These are phyloP conservation scores for Lates japonicus DNA, from an alignment of 2,797 vertebrate species.

Conservation along the genomic window DNA sequence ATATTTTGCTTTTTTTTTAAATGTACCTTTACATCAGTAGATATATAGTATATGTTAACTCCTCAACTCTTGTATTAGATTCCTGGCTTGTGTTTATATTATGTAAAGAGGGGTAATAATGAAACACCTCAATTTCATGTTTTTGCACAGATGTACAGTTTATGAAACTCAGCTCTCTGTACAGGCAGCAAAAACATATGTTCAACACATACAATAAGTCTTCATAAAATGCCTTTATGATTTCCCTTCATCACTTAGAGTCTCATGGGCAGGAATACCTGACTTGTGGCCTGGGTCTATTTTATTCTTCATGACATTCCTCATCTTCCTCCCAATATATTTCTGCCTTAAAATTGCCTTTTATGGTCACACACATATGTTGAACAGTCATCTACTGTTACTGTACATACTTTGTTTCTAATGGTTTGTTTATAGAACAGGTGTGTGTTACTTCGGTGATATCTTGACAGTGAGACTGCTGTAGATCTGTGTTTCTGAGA, in stretches of 20 bases:
- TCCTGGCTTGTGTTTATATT: constrained; percentile 34
- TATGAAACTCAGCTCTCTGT: constrained; percentile 39
- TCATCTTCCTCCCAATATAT: constrained; percentile 52
- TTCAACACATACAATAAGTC: constrained; percentile 26
- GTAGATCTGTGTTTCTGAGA: constrained; percentile 45
- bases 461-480: constrained; percentile 33
- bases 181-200: constrained; percentile 29
- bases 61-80: constrained; percentile 22
- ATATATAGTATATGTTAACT: constrained; percentile 1
- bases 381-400: constrained; percentile 59
- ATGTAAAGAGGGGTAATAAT: constrained; percentile 31
- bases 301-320: constrained; percentile 40
- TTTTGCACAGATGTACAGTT: constrained; percentile 37
- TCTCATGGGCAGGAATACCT: constrained; percentile 13
- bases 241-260: constrained; percentile 37
- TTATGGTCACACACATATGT: constrained; percentile 53
- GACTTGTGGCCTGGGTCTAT: constrained; percentile 23
- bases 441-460: constrained; percentile 56
- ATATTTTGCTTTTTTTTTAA: constrained; percentile 30
- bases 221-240: constrained; percentile 62
- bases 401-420: constrained; percentile 71
- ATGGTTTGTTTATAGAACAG: constrained; percentile 56
- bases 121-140: constrained; percentile 31
- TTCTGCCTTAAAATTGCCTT: constrained; percentile 84
- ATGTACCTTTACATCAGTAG: constrained; percentile 26